Base-by-base conservation (phyloP, 1,140 invertebrate genomes). In the Tigriopus japonicus region DNA sequence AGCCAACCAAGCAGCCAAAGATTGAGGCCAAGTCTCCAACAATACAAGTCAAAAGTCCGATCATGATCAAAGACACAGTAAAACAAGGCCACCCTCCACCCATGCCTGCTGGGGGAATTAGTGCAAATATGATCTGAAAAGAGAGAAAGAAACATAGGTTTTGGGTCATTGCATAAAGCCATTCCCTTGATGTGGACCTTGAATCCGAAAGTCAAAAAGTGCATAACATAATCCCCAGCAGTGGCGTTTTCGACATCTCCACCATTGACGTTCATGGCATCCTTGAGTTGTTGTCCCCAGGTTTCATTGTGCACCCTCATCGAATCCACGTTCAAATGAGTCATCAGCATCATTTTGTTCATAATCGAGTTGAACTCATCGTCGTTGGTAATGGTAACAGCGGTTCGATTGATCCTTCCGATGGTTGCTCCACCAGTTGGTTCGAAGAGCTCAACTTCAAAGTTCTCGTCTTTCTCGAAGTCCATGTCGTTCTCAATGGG, bases 161-260 rank as follows among this genome's bases (percentile, higher is more conserved):
- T n/a, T 17, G 40, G 40, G 14, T 9, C 17, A 12, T 28, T 40
- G 9, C 21, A 56, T 28, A 13, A 56, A 17, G n/a, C 21, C n/a
- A n/a, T 6, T 10, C 24, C n/a, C 7, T 19, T 10, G 10, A 10
- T 13, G 14, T 24, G 15, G 45, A 71, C 67, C 66, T 73, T 73
- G 95, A 94, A 98, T 71, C 96, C 94, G 43, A 98, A 77, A 10
- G 93, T 95, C 49, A 98, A 72, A 67, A 89, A 86, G 73, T 98
- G 94, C 78, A 97, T 84, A 45, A 97, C 78, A 56, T 80, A 80
- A 65, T 80, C 78, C 3, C 72, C 42, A 0, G 60, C 64, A 14
- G 75, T 76, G 0, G 80, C 79, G 55, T 73, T 75, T 58, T 79
- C 75, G 1, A 80, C 63, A 65, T 82, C 78, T 9, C 80, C 80